phyloP scores from a whole-genome alignment of 2,888 invertebrate species.

The Drosophila pullipes region DNA sequence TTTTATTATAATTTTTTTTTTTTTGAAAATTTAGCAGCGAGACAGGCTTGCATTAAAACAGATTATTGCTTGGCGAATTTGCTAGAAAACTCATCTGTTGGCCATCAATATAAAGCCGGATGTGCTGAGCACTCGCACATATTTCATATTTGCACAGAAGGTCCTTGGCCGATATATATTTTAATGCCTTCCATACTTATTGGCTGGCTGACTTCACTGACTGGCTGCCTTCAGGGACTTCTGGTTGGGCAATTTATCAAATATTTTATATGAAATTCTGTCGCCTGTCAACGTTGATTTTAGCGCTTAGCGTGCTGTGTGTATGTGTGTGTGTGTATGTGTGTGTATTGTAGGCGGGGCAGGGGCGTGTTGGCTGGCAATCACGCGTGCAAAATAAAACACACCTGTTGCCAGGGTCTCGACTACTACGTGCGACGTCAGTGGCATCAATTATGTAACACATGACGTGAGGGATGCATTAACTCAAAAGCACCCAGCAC shows the following conservation, averaged over 20 bases:
- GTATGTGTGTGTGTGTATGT: neutral
- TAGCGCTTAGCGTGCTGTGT: constrained; percentile 59
- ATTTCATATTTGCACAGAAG: constrained; percentile 33
- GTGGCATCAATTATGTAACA: constrained; percentile 50
- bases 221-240: constrained; percentile 17
- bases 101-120: constrained; percentile 37
- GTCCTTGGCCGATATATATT: constrained; percentile 29
- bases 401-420: constrained; percentile 71
- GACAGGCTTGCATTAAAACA: neutral
- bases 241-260: constrained; percentile 67
- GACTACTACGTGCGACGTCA: constrained; percentile 20
- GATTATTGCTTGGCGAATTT: constrained; percentile 6
- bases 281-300: constrained; percentile 77
- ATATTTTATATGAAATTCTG: constrained; percentile 61
- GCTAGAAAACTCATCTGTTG: constrained; percentile 19
- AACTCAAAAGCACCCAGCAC: constrained; percentile 1
- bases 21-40: neutral
- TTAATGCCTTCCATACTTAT: constrained; percentile 22
- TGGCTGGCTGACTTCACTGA: constrained; percentile 11
- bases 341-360: constrained; percentile 14
- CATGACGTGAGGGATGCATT: constrained; percentile 17
- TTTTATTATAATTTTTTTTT: neutral
- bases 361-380: constrained; percentile 40
- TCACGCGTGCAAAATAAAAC: constrained; percentile 66
- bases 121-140: constrained; percentile 26